These are phyloP conservation scores for Hemithea aestivaria DNA, from an alignment of 2,888 invertebrate genomes.

Conservation along the genomic window DNA sequence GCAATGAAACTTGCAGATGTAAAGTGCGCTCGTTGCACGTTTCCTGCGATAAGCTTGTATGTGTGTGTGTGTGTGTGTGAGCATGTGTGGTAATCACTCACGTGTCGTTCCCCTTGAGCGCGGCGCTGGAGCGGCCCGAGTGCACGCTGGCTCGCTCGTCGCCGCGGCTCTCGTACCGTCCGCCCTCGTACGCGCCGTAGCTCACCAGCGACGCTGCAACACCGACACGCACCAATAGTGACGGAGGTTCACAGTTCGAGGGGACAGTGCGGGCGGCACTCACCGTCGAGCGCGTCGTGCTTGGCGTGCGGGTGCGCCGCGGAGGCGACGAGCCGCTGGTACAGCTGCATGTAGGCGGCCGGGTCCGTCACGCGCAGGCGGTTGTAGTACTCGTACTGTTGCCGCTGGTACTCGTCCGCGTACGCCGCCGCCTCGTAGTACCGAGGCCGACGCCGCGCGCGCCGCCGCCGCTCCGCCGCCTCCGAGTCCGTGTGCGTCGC, in stretches of 20 bases:
- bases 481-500: slow-evolving; percentile 60
- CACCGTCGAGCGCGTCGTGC: too few relatives aligned
- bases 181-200: slow-evolving; percentile 36
- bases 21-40: too few relatives aligned
- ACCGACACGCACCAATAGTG: not conserved
- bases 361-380: slow-evolving; percentile 88
- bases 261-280: slow-evolving; percentile 18
- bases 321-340: slow-evolving; percentile 82
- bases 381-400: slow-evolving; percentile 87
- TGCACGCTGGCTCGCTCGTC: slow-evolving; percentile 89
- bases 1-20: too few relatives aligned
- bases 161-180: slow-evolving; percentile 42
- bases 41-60: too few relatives aligned
- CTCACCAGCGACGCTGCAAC: too few relatives aligned
- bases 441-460: slow-evolving; percentile 32
- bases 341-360: slow-evolving; percentile 87
- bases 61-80: too few relatives aligned
- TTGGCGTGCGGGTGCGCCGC: slow-evolving; percentile 5
- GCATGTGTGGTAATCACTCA: slow-evolving; percentile 35
- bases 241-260: slow-evolving; percentile 32
- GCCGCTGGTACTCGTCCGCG: slow-evolving; percentile 79
- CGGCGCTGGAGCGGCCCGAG: slow-evolving; percentile 90
- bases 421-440: slow-evolving; percentile 33
- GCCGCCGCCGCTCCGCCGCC: slow-evolving; percentile 33
- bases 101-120: slow-evolving; percentile 80